Evolutionary conservation across 2,888 invertebrate species (phyloP), one percentile per base, ranked within the genome.

Genomic region (Agrilus biguttatus): DNA sequence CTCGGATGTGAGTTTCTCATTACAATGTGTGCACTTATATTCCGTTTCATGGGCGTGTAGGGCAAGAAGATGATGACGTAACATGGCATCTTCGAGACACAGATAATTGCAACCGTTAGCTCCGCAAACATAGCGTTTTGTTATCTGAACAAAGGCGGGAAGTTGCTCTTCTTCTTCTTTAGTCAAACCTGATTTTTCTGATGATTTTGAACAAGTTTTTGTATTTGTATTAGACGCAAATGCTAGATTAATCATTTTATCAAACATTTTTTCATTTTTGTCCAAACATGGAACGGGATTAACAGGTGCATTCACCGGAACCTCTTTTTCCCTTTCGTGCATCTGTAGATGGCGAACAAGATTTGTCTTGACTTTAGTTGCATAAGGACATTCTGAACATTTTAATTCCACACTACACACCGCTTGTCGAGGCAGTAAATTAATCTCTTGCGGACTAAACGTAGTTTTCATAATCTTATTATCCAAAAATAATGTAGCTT

Each of bases 221-320:
- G 61, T 4, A 61, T 62, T 8, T 50, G 47, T 14, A 43, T 51
- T 45, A 57, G 66, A 83, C 51, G 80, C 83, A n/a, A 80, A 78
- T 0, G 88, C 86, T 14, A 86, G 70, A 60, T 88, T 88, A 0
- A 80, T 73, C 88, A 88, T 88, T 60, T 80, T 83, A 60, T 88
- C 87, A 56, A 87, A 88, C 73, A 86, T 83, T 51, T 75, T 77
- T 57, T 86, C 85, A 49, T 80, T 80, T 35, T 78, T 77, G 51
- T 82, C 81, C 33, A 86, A 66, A 57, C 81, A 85, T 0, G 83
- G 85, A 6, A 88, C 86, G 0, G 87, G 87, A 68, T 88, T 88
- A 0, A 87, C 78, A 0, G 85, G 84, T 12, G 80, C 80, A 0
- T 73, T 75, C 42, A 72, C 73, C 0, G 83, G 77, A 41, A 71